These are phyloP conservation scores for Chaetodon trifascialis DNA, from an alignment of 2,113 vertebrate genomes.

Conservation along the genomic window DNA sequence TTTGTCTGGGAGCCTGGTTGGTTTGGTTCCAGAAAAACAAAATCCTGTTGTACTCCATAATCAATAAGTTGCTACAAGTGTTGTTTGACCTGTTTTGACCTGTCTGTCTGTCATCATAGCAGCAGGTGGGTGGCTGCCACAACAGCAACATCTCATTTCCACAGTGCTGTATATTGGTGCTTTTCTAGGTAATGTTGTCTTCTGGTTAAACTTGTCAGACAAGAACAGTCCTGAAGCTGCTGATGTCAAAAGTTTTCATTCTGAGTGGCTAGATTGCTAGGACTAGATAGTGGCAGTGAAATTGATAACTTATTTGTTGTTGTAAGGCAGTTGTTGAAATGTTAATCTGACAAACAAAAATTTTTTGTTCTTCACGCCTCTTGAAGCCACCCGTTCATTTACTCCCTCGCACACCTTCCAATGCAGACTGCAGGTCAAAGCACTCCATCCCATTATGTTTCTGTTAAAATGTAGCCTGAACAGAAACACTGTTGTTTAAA, in stretches of 20 bases:
- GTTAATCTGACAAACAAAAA: not conserved
- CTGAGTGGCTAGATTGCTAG: not conserved
- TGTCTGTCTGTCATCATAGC: not conserved
- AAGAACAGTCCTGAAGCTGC: constrained; percentile 19
- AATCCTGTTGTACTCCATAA: not conserved
- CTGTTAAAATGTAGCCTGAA: not conserved
- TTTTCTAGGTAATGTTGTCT: constrained; percentile 5
- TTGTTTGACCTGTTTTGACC: not conserved
- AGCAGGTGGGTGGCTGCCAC: not conserved
- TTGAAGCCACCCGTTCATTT: not conserved
- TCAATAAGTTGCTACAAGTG: not conserved
- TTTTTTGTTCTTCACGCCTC: not conserved
- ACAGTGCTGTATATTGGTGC: not conserved
- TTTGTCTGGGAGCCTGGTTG: not conserved
- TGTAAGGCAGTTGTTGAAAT: not conserved
- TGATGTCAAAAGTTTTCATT: not conserved
- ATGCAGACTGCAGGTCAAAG: not conserved
- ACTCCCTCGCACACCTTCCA: not conserved
- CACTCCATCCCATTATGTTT: not conserved
- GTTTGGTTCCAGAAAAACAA: not conserved
- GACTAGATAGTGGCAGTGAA: not conserved
- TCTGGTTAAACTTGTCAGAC: constrained; percentile 53
- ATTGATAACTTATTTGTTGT: not conserved
- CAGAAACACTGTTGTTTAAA: not conserved
- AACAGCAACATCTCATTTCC: not conserved